Evolutionary conservation across 2,113 vertebrate species (phyloP).

Genomic region (Ophthalmolycus amberensis): DNA sequence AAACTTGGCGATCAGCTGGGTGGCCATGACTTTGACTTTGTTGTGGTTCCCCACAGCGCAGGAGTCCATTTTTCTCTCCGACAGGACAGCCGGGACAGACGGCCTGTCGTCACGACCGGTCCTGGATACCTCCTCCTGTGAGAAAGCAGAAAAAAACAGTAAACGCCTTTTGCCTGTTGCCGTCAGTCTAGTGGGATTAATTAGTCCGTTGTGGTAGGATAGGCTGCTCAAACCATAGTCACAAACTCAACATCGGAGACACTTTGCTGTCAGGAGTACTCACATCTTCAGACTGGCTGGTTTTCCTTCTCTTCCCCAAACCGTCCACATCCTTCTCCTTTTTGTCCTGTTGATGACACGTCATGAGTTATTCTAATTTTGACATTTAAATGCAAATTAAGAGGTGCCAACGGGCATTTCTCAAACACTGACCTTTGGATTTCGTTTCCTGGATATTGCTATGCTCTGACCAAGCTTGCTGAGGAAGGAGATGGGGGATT

Average conservation of each 20-base stretch:
- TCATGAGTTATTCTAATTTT: slow-evolving; percentile 36
- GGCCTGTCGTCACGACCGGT: slow-evolving; percentile 84
- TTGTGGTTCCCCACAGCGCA: slow-evolving; percentile 88
- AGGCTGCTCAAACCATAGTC: neutral
- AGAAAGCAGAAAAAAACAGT: neutral
- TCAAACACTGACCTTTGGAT: slow-evolving; percentile 87
- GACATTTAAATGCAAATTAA: neutral
- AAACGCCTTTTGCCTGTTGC: neutral
- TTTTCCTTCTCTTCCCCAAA: slow-evolving; percentile 94
- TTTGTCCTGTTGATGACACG: slow-evolving; percentile 88
- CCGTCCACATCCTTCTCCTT: slow-evolving; percentile 94
- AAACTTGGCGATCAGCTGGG: slow-evolving; percentile 96
- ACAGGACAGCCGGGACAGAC: slow-evolving; percentile 77
- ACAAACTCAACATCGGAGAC: slow-evolving; percentile 17
- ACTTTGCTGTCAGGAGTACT: slow-evolving; percentile 68
- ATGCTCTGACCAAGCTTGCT: slow-evolving; percentile 98
- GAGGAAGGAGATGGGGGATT: slow-evolving; percentile 97
- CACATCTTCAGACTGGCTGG: slow-evolving; percentile 96
- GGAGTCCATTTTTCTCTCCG: slow-evolving; percentile 87
- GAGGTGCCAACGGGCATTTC: neutral
- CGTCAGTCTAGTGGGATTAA: slow-evolving; percentile 19
- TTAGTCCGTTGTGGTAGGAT: slow-evolving; percentile 16
- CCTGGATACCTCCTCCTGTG: slow-evolving; percentile 88
- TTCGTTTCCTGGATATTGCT: slow-evolving; percentile 95
- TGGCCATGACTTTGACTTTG: slow-evolving; percentile 98